phyloP scores from a whole-genome alignment of 2,113 vertebrate species.

The Larimichthys polyactis region DNA sequence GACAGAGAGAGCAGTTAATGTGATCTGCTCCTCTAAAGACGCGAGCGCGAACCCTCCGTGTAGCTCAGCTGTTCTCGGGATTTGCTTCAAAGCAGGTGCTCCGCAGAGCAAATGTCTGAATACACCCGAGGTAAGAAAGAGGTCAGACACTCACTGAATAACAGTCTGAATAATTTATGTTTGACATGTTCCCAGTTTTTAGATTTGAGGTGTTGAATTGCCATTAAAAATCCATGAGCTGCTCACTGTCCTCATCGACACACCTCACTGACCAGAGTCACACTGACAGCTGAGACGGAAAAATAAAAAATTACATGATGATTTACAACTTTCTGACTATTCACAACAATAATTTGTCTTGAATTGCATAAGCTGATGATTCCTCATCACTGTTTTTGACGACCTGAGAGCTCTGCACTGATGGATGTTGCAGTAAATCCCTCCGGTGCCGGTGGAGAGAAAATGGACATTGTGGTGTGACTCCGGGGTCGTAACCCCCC shows the following conservation, averaged over 20 bases:
- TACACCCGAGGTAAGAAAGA: background rate
- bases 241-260: background rate
- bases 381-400: background rate
- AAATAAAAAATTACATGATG: background rate
- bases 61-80: background rate
- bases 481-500: background rate
- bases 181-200: background rate
- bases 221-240: background rate
- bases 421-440: background rate
- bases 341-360: background rate
- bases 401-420: background rate
- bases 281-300: background rate
- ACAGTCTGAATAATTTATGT: background rate
- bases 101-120: background rate
- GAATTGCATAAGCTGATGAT: background rate
- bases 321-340: background rate
- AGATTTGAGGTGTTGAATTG: background rate
- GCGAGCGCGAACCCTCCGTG: background rate
- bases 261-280: background rate
- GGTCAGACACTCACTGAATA: too few relatives aligned
- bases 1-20: background rate
- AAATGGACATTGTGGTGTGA: constrained; percentile 5
- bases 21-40: background rate
- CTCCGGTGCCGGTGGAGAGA: background rate
- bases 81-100: background rate